These are phyloP conservation scores for Ageneiosus marmoratus DNA, from an alignment of 2,113 vertebrate genomes.

Conservation along the genomic window DNA sequence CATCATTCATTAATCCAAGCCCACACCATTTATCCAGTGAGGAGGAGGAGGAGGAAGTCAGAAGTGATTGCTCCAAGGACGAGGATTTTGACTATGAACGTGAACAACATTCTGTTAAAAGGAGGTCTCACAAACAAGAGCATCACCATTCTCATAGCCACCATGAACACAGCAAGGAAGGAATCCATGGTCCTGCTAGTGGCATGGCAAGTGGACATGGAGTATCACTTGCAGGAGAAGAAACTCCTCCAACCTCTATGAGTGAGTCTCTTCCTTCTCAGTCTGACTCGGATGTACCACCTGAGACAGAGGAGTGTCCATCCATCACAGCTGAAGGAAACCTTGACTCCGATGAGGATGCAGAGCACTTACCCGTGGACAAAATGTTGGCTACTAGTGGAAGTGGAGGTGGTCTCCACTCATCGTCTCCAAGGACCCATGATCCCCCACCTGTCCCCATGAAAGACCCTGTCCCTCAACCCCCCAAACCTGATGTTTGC, in stretches of 20 bases:
- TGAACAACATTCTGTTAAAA: constrained; percentile 75
- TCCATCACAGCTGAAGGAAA: constrained; percentile 96
- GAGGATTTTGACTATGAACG: constrained; percentile 67
- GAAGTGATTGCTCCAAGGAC: constrained; percentile 63
- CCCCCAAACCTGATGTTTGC: constrained; percentile 93
- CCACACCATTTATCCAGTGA: constrained; percentile 83
- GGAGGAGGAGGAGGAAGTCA: constrained; percentile 72
- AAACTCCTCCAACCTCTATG: constrained; percentile 90
- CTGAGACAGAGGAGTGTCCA: constrained; percentile 95
- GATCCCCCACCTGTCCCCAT: constrained; percentile 85
- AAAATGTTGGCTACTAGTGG: constrained; percentile 77
- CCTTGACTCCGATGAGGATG: constrained; percentile 96
- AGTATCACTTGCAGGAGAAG: constrained; percentile 77
- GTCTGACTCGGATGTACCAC: constrained; percentile 94
- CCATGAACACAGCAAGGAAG: constrained; percentile 59
- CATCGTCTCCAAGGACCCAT: constrained; percentile 72
- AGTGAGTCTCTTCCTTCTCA: constrained; percentile 93
- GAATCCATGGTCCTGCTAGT: constrained; percentile 54
- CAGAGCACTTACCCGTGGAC: constrained; percentile 94
- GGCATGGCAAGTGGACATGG: constrained; percentile 60
- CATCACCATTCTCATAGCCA: constrained; percentile 74
- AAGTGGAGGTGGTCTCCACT: constrained; percentile 74
- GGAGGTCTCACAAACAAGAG: constrained; percentile 80
- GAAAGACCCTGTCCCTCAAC: constrained; percentile 85
- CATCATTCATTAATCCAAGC: constrained; percentile 92